Conservation (phyloP, 2,113 vertebrate species). For the Crotophaga sulcirostris region DNA sequence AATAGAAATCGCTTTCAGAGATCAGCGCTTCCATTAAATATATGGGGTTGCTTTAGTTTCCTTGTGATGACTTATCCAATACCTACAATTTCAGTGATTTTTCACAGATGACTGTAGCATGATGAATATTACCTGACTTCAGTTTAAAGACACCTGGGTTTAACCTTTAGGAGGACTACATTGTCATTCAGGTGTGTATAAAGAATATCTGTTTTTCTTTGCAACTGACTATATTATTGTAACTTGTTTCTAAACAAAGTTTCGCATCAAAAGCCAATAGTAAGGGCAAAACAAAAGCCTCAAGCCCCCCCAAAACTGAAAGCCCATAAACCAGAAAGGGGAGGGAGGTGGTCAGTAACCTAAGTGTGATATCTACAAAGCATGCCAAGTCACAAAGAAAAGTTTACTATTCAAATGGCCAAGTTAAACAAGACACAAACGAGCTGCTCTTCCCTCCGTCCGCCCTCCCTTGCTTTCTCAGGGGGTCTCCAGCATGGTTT, state of each 20-base stretch:
- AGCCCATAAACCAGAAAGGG: constrained; percentile 39
- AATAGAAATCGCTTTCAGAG: neutral
- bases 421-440: constrained; percentile 58
- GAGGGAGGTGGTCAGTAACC: neutral
- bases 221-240: constrained; percentile 1
- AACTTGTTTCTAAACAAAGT: constrained; percentile 50
- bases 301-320: neutral
- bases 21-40: constrained; percentile 9
- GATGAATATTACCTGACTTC: neutral
- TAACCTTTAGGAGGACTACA: neutral
- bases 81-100: constrained; percentile 34
- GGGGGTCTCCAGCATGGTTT: neutral
- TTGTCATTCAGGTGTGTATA: neutral
- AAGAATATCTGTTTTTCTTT: neutral
- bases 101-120: neutral
- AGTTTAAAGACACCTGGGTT: neutral
- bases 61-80: constrained; percentile 21
- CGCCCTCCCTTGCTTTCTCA: neutral
- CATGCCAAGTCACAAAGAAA: constrained; percentile 62
- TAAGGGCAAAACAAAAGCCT: constrained; percentile 44
- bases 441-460: neutral
- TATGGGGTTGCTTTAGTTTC: neutral
- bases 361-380: constrained; percentile 57
- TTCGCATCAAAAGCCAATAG: neutral
- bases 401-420: constrained; percentile 45